phyloP scores from a whole-genome alignment of 1,140 invertebrate genomes.

The Lethrus apterus region DNA sequence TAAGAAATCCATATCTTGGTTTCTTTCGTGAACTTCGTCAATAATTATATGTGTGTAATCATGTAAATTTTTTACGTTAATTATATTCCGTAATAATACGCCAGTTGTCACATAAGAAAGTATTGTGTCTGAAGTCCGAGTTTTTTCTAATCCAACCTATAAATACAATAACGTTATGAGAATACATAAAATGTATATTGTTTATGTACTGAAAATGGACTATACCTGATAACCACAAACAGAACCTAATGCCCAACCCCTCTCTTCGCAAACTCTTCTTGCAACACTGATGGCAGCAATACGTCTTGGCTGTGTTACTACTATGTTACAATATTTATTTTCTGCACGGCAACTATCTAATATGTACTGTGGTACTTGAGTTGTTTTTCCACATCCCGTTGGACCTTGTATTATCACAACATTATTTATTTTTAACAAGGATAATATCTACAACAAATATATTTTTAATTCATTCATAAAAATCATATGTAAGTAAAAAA shows the following conservation, averaged over 20 bases:
- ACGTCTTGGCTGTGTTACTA: conserved; percentile 83
- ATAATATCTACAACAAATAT: conserved; percentile 51
- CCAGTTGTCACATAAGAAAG: conserved; percentile 85
- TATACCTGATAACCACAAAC: conserved; percentile 76
- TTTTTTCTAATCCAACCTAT: conserved; percentile 48
- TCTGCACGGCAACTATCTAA: conserved; percentile 61
- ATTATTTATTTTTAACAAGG: conserved; percentile 56
- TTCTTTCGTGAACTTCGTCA: conserved; percentile 93
- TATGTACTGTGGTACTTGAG: conserved; percentile 84
- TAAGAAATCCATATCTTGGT: conserved; percentile 88
- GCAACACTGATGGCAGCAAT: conserved; percentile 87
- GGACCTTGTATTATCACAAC: conserved; percentile 81
- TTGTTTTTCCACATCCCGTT: conserved; percentile 72
- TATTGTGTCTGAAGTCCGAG: conserved; percentile 60
- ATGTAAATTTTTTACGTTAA: conserved; percentile 53
- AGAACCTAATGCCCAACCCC: conserved; percentile 68
- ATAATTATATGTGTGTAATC: conserved; percentile 89
- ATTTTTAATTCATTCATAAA: neutral
- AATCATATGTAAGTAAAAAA: neutral
- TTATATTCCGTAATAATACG: conserved; percentile 64
- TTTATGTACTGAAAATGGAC: neutral
- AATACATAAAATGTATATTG: neutral
- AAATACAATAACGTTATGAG: conserved; percentile 18
- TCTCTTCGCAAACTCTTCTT: conserved; percentile 73
- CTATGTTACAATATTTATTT: conserved; percentile 60